Evolutionary conservation across 2,113 vertebrate species (phyloP).

Genomic region (Chauna torquata): DNA sequence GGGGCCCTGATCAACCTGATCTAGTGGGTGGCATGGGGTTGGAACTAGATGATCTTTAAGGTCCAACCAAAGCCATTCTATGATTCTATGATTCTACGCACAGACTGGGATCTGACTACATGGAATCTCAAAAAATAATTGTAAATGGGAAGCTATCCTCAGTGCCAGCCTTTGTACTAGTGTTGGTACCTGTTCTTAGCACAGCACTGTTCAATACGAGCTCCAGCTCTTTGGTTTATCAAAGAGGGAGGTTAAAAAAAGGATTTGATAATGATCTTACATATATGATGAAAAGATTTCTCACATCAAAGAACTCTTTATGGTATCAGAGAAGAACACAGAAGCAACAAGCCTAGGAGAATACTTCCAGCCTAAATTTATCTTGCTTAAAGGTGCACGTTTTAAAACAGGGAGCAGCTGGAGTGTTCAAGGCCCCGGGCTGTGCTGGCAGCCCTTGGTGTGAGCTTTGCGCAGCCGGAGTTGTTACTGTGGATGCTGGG

Average conservation of each 20-base stretch:
- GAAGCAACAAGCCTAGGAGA: background rate
- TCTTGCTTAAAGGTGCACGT: background rate
- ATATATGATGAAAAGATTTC: background rate
- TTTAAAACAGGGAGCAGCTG: background rate
- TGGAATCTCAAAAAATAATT: background rate
- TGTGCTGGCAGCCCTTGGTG: background rate
- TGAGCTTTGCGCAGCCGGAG: background rate
- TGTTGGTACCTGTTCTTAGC: background rate
- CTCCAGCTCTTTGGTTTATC: background rate
- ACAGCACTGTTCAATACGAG: background rate
- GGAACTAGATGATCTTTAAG: too few species aligned
- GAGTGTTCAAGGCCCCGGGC: background rate
- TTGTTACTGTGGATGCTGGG: background rate
- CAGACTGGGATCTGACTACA: background rate
- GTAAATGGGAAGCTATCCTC: background rate
- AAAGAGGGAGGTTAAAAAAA: background rate
- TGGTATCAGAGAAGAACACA: background rate
- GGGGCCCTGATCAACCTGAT: too few species aligned
- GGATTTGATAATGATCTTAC: background rate
- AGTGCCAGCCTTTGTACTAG: background rate
- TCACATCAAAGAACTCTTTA: background rate
- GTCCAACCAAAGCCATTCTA: too few species aligned
- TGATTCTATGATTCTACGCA: too few species aligned
- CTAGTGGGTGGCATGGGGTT: too few species aligned
- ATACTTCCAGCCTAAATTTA: background rate